phyloP scores from a whole-genome alignment of 2,797 vertebrate genomes.

The Mormyrus hasselquistii region DNA sequence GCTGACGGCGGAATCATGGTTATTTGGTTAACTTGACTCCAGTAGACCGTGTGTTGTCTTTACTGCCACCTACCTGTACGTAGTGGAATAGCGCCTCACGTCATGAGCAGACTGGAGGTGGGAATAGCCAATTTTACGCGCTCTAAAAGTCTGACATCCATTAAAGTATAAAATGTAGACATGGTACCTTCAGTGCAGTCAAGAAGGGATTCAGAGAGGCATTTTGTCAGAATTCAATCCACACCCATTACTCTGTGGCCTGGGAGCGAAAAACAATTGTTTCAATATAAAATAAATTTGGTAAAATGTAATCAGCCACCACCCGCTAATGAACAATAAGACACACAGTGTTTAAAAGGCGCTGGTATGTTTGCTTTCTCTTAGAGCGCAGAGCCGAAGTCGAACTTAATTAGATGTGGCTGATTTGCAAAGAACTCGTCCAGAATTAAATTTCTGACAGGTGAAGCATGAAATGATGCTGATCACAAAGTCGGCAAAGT shows the following conservation, averaged over 20 bases:
- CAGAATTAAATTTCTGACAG: slow-evolving; percentile 22
- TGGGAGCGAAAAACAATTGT: neutral
- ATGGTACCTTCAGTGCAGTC: neutral
- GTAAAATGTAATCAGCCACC: neutral
- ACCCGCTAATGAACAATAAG: slow-evolving; percentile 2
- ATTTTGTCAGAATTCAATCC: slow-evolving; percentile 2
- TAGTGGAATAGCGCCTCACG: neutral
- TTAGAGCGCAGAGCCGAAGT: neutral
- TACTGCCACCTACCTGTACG: slow-evolving; percentile 12
- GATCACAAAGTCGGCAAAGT: slow-evolving; percentile 23
- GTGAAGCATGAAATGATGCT: slow-evolving; percentile 26
- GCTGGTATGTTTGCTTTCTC: neutral
- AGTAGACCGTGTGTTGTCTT: neutral
- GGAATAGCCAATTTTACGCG: neutral
- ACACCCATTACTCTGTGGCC: neutral
- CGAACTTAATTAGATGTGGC: slow-evolving; percentile 21
- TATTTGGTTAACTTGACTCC: neutral
- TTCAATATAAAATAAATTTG: neutral
- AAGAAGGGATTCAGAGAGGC: neutral
- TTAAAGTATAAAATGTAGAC: neutral
- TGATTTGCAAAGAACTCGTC: slow-evolving; percentile 21
- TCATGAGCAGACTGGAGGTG: neutral
- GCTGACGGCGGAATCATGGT: neutral
- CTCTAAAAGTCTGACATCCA: neutral
- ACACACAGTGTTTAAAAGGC: neutral